phyloP scores from a whole-genome alignment of 2,113 vertebrate species.

The Nasalis larvatus region DNA sequence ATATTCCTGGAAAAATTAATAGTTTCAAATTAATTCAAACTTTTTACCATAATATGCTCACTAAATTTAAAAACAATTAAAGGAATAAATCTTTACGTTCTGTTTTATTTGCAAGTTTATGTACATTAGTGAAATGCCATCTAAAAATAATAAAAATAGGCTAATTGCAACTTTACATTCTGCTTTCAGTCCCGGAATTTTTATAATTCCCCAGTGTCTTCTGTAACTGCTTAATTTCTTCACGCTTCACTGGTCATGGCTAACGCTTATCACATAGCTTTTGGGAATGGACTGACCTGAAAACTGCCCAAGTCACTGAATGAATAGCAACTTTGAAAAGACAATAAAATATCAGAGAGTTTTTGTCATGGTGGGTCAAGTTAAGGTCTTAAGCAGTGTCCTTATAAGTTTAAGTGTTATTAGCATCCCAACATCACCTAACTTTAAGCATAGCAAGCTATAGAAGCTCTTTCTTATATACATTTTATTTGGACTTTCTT shows the following conservation, averaged over 20 bases:
- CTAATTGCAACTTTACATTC: conserved; percentile 31
- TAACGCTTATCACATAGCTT: conserved; percentile 60
- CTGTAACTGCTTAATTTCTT: conserved; percentile 62
- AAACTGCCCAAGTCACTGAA: conserved; percentile 60
- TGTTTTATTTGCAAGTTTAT: conserved; percentile 1
- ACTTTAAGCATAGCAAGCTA: background rate
- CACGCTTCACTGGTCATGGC: background rate
- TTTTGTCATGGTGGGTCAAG: background rate
- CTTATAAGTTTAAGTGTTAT: background rate
- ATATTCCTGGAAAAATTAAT: background rate
- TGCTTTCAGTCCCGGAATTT: conserved; percentile 24
- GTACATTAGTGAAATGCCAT: conserved; percentile 28
- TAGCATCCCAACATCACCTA: background rate
- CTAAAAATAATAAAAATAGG: conserved; percentile 57
- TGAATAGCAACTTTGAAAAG: conserved; percentile 62
- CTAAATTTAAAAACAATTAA: background rate
- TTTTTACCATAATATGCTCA: background rate
- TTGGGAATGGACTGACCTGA: conserved; percentile 69
- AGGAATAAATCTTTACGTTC: background rate
- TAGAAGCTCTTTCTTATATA: background rate
- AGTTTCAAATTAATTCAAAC: conserved; percentile 32
- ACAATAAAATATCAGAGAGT: conserved; percentile 47
- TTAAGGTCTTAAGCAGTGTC: background rate
- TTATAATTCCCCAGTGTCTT: conserved; percentile 63
- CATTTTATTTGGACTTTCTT: background rate